Evolutionary conservation across 2,113 vertebrate genomes (phyloP).

Genomic region (Engystomops pustulosus): DNA sequence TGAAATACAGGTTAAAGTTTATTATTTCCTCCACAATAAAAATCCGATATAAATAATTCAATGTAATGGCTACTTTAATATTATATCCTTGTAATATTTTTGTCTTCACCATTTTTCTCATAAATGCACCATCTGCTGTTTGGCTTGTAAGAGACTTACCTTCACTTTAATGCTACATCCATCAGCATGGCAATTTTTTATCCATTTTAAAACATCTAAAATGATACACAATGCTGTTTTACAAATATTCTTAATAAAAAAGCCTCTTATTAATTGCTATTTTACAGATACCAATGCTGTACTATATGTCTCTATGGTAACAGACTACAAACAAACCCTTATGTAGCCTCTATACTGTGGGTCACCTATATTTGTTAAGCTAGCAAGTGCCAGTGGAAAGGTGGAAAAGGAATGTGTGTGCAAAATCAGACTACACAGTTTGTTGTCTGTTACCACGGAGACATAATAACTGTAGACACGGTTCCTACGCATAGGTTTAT

Average conservation of each 20-base stretch:
- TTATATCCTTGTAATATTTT: neutral
- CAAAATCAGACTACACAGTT: neutral
- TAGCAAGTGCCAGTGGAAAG: neutral
- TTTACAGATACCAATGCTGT: neutral
- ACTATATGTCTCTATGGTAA: neutral
- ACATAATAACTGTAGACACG: neutral
- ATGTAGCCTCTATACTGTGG: too few species aligned
- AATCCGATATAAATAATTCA: too few species aligned
- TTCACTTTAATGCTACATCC: too few species aligned
- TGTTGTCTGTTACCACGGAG: slow-evolving; percentile 10
- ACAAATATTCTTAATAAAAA: neutral
- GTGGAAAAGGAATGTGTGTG: neutral
- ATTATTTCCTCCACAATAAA: neutral
- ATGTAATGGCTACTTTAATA: too few species aligned
- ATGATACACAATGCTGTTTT: too few species aligned
- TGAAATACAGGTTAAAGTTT: neutral
- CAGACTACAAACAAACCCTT: neutral
- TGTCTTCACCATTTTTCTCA: neutral
- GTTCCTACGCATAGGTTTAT: neutral
- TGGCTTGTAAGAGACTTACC: too few species aligned
- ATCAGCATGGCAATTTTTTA: too few species aligned
- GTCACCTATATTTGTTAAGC: neutral
- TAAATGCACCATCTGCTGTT: too few species aligned
- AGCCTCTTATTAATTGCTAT: neutral
- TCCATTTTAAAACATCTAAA: too few species aligned